These are phyloP conservation scores for Ooceraea biroi DNA, from an alignment of 1,140 invertebrate species.

Conservation along the genomic window DNA sequence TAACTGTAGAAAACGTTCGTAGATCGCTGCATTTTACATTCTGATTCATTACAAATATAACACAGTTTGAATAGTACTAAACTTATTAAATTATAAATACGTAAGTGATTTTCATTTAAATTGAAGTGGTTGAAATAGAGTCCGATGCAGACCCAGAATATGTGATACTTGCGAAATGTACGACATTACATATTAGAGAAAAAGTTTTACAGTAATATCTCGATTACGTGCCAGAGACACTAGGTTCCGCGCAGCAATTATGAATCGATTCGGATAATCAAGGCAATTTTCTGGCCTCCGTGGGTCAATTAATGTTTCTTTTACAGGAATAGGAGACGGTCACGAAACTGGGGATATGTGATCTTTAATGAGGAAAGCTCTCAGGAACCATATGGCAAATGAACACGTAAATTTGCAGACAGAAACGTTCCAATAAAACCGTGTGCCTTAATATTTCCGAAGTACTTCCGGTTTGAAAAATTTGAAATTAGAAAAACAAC, in stretches of 20 bases:
- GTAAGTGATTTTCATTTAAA: not conserved
- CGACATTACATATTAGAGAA: slow-evolving; percentile 23
- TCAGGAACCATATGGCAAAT: slow-evolving; percentile 37
- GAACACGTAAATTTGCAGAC: slow-evolving; percentile 59
- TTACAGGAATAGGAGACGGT: slow-evolving; percentile 40
- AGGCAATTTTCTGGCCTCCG: slow-evolving; percentile 39
- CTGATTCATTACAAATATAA: not conserved
- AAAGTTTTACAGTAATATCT: not conserved
- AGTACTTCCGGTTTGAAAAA: not conserved
- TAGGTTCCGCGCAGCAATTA: slow-evolving; percentile 15
- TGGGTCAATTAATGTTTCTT: slow-evolving; percentile 54
- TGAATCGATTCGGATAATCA: slow-evolving; percentile 63
- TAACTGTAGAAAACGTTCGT: slow-evolving; percentile 86
- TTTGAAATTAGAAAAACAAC: not conserved
- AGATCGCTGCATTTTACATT: not conserved
- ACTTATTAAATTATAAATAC: not conserved
- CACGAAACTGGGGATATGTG: slow-evolving; percentile 71
- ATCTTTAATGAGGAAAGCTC: slow-evolving; percentile 42
- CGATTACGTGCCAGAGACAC: slow-evolving; percentile 16
- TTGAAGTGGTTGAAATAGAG: not conserved
- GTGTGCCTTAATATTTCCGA: not conserved
- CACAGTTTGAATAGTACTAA: not conserved
- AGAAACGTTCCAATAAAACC: not conserved
- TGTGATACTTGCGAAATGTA: not conserved
- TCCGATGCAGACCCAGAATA: not conserved